phyloP scores from a whole-genome alignment of 2,888 invertebrate species.

The Morpho deidamia region DNA sequence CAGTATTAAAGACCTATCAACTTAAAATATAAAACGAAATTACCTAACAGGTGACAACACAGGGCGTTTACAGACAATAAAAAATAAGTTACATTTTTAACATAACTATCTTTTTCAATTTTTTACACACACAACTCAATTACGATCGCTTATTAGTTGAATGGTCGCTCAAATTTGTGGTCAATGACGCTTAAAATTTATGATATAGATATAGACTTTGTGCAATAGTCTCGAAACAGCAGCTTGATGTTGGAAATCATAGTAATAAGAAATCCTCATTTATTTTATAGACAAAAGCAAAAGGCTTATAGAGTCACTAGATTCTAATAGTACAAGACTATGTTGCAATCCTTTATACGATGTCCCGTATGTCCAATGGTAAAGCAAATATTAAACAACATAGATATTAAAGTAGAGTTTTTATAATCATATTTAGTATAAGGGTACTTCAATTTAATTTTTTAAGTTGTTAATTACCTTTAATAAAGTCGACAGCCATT shows the following conservation, averaged over 20 bases:
- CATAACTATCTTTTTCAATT: slow-evolving; percentile 42
- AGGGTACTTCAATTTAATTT: too few relatives aligned
- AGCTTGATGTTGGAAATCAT: too few relatives aligned
- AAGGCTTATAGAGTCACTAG: too few relatives aligned
- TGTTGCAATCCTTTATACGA: too few relatives aligned
- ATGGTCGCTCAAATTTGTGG: slow-evolving; percentile 23
- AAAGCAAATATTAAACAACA: too few relatives aligned
- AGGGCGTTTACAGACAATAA: slow-evolving; percentile 16
- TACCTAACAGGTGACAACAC: slow-evolving; percentile 21
- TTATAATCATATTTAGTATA: too few relatives aligned
- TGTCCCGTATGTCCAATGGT: too few relatives aligned
- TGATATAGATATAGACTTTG: slow-evolving; percentile 5
- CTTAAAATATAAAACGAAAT: slow-evolving; percentile 24
- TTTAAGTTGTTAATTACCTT: slow-evolving; percentile 80
- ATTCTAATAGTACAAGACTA: too few relatives aligned
- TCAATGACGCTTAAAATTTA: slow-evolving; percentile 10
- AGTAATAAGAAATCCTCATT: too few relatives aligned
- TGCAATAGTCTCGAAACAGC: too few relatives aligned
- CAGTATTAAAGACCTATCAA: slow-evolving; percentile 18
- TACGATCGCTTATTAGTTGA: slow-evolving; percentile 11
- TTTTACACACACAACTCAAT: slow-evolving; percentile 27
- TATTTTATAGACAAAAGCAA: too few relatives aligned
- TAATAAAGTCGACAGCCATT: slow-evolving; percentile 97
- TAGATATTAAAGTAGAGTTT: too few relatives aligned
- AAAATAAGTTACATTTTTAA: slow-evolving; percentile 47